Evolutionary conservation across 2,113 vertebrate genomes (phyloP), one percentile per base, ranked within the genome.

Genomic region (Lota lota): DNA sequence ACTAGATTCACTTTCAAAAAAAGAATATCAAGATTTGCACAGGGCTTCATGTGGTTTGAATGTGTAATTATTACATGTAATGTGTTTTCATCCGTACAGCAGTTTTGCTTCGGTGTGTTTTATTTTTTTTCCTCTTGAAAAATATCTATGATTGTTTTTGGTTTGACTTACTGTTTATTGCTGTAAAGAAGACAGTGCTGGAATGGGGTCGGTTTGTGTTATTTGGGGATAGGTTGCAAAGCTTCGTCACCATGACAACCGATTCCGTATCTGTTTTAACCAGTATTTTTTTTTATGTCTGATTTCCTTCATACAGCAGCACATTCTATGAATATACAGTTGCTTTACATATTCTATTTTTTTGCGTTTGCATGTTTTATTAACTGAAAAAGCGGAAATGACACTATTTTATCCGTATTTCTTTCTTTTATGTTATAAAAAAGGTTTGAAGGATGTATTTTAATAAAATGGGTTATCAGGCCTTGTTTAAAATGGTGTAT

Each of bases 351-450:
- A 83, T 72, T 72, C 21, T 75, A 83, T 80, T 76, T 80, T 83
- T 82, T 61, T 75, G 86, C 10, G 79, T 87, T 85, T 86, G 89
- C 88, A 91, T 92, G 88, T 82, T 88, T 84, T 83, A 85, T 78
- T 91, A 85, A 91, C 83, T 82, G n/a, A 78, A 82, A 85, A 69
- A 70, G 78, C 79, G 75, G 76, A 83, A 84, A 77, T 73, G 33
- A 80, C 74, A 74, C 73, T 64, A 70, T 73, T 67, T 21, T 80
- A 84, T 71, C 77, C 68, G 83, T 79, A 86, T 84, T 53, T 81
- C 83, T 79, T 85, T 66, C 77, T 83, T 56, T 79, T 81, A 62
- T 8, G 59, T 81, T 88, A 78, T 62, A 81, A 81, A 66, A 60
- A 75, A 76, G 81, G 83, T 80, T 85, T 87, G 86, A 88, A 89